Evolutionary conservation across 2,888 invertebrate genomes (phyloP), one percentile per base, ranked within the genome.

Genomic region (Rutpela maculata): DNA sequence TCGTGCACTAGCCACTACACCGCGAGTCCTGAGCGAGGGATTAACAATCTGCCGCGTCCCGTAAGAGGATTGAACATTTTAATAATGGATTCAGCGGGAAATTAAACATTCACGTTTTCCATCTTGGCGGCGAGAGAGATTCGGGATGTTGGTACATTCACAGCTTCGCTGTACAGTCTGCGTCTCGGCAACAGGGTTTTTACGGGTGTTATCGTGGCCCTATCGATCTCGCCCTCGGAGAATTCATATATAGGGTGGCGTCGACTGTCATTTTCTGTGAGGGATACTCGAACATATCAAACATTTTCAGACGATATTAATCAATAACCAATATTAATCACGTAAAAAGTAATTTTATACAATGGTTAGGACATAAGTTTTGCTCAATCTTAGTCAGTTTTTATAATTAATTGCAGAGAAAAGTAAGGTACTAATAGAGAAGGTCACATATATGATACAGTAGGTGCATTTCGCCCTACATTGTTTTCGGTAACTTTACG

Each of bases 41-140:
- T 31, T 43, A 38, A 31, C 9, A 17, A 26, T 22, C 3, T 56
- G 35, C 19, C 22, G 35, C 6, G 19, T 17, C 18, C 66, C 12
- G 56, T 75, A 55, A 62, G 18, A 56, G 65, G 19, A 59, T 70
- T 72, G 43, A 57, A 71, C 77, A 78, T 84, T 77, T 77, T 78
- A 82, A 76, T 80, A 81, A 82, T 76, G 78, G 12, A 43, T 63
- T 60, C 80, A 77, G 77, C 76, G 80, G 79, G 76, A 84, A 86
- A 85, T 85, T 85, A 85, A 85, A 86, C 79, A 82, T 84, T 85
- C 80, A 83, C 83, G 84, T 83, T 85, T 83, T 86, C 88, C 88
- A 88, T 88, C 88, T 88, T 87, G 88, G 87, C 87, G 88, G 87
- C 84, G 82, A 78, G 81, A 82, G 84, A 86, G 83, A 85, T 85